Evolutionary conservation across 2,888 invertebrate species (phyloP), one percentile per base, ranked within the genome.

Genomic region (Scotopteryx bipunctaria): DNA sequence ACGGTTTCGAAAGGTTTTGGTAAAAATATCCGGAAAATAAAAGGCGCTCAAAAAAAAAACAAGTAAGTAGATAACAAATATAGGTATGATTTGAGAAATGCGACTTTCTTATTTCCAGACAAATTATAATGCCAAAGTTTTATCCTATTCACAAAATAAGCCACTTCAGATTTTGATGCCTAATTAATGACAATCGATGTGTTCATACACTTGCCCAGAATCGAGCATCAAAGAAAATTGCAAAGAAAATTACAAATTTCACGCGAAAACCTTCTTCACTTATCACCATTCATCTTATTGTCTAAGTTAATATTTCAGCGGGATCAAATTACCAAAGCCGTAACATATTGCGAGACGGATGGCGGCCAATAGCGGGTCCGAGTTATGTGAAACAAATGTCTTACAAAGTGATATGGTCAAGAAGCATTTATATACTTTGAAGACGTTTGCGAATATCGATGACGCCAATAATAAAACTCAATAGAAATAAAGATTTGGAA

Each of bases 271-370:
- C 5, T 11, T 27, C 27, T 13, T 57, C 59, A 56, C 63, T 58
- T 60, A 51, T 51, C 58, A 53, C 71, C 73, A 78, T 83, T 79
- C 76, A 71, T 82, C 78, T 76, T 71, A 63, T 78, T 83, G 81
- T 81, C 78, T 72, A 73, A 79, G 83, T 83, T 84, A 83, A 86
- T 86, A 85, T 83, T 84, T 83, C 83, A 83, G 71, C 66, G 61
- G 81, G 83, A 84, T 85, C 85, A 86, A 86, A 86, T 86, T 84
- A 84, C 85, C 78, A 67, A 79, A 73, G 77, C 76, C 78, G 74
- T 78, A 79, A 80, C 79, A 82, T 83, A 79, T 83, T 81, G 78
- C 65, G 68, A 78, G 82, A 79, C 71, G 73, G 71, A 82, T 79
- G 73, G 73, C 57, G 71, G 69, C 71, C 72, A 71, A 82, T 79